A percentile compares a stretch with the other conserved stretches of the same genome.
These are phyloP conservation scores for Cotesia vestalis DNA, from an alignment of 1,140 invertebrate genomes.

Conservation along the genomic window DNA sequence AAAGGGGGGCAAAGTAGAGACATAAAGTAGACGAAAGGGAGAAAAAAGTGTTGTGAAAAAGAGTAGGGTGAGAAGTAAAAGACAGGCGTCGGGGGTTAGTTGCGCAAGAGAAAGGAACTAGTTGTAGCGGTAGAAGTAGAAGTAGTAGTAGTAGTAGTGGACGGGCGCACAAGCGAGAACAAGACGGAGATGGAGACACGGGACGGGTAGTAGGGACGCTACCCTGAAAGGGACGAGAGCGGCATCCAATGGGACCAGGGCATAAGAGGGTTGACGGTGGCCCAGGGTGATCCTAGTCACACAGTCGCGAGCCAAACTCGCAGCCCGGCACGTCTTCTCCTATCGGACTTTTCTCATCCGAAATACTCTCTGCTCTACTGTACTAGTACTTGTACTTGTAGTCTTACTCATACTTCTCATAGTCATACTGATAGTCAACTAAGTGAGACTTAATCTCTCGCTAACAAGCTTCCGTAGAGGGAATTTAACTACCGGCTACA, in stretches of 20 bases:
- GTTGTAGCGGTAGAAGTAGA: slow-evolving; percentile 9
- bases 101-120: slow-evolving; percentile 21
- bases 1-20: slow-evolving; percentile 2
- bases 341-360: slow-evolving; percentile 29
- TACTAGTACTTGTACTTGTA: no score
- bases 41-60: slow-evolving; percentile 22
- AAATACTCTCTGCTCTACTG: neutral
- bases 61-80: slow-evolving; percentile 18
- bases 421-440: neutral
- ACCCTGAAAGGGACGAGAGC: slow-evolving; percentile 41
- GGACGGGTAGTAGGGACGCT: slow-evolving; percentile 39
- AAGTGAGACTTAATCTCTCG: slow-evolving; percentile 36
- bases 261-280: slow-evolving; percentile 62
- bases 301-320: slow-evolving; percentile 62
- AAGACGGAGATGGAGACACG: slow-evolving; percentile 19
- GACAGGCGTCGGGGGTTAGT: slow-evolving; percentile 21
- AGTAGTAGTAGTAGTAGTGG: neutral
- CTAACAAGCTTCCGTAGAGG: slow-evolving; percentile 26
- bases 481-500: neutral
- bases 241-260: slow-evolving; percentile 53
- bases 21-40: slow-evolving; percentile 22
- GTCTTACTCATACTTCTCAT: no score
- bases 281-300: slow-evolving; percentile 60
- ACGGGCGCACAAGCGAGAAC: slow-evolving; percentile 2
- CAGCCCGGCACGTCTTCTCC: slow-evolving; percentile 51